phyloP scores from a whole-genome alignment of 2,113 vertebrate species.

The Vulpes lagopus region DNA sequence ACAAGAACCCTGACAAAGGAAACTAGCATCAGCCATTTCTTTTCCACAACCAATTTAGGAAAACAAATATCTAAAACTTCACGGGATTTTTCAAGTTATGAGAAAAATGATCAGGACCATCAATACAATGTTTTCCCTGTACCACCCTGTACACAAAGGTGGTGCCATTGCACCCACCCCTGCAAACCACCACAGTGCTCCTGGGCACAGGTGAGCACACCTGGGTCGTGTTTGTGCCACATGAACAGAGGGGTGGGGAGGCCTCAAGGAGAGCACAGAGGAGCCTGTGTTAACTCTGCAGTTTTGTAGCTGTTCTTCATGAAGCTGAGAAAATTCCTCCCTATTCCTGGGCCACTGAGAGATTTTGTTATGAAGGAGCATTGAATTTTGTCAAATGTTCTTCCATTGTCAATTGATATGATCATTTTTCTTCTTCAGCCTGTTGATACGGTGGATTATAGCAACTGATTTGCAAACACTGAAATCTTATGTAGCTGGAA shows the following conservation, averaged over 20 bases:
- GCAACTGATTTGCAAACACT: neutral
- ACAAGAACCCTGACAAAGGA: slow-evolving; percentile 95
- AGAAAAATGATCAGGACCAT: slow-evolving; percentile 91
- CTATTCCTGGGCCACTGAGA: neutral
- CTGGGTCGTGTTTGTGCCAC: neutral
- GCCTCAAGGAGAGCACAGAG: neutral
- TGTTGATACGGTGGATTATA: neutral
- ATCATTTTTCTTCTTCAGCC: neutral
- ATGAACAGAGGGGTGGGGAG: neutral
- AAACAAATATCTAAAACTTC: slow-evolving; percentile 95
- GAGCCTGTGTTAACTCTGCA: neutral
- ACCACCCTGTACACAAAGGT: neutral
- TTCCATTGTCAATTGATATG: neutral
- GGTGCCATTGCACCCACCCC: neutral
- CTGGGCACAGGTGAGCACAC: neutral
- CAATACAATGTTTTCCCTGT: neutral
- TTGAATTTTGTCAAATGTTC: neutral
- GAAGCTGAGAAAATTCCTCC: neutral
- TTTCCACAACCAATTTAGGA: slow-evolving; percentile 93
- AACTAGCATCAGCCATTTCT: slow-evolving; percentile 90
- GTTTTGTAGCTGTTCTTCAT: neutral
- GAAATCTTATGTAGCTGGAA: neutral
- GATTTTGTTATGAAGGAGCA: neutral
- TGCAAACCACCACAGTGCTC: neutral
- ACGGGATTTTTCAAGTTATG: slow-evolving; percentile 93